phyloP scores from a whole-genome alignment of 2,797 vertebrate genomes.

The Onychomys leucogaster region DNA sequence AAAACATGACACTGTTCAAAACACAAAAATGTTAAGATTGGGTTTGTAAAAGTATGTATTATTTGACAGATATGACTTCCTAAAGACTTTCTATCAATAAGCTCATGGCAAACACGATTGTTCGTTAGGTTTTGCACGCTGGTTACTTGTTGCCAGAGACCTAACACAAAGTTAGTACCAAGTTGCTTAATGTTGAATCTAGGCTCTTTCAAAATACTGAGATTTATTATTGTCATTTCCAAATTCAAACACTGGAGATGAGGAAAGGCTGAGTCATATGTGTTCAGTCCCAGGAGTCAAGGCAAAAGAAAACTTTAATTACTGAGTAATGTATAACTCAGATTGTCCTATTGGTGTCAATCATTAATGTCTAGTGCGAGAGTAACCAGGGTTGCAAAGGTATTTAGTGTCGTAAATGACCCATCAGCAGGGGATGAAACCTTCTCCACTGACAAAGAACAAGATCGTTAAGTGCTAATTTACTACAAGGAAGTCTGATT shows the following conservation, averaged over 20 bases:
- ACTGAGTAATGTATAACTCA: conserved; percentile 47
- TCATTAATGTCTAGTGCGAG: conserved; percentile 73
- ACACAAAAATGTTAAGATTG: conserved; percentile 5
- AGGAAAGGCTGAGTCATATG: background rate
- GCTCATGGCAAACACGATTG: background rate
- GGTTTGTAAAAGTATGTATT: background rate
- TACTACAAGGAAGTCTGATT: background rate
- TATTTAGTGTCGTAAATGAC: conserved; percentile 70
- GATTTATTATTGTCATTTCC: background rate
- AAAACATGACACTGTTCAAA: conserved; percentile 29
- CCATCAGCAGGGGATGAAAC: background rate
- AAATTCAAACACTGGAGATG: background rate
- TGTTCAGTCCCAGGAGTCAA: conserved; percentile 44
- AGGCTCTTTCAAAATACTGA: conserved; percentile 41
- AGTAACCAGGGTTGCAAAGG: conserved; percentile 45
- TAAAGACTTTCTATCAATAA: background rate
- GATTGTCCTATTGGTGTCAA: conserved; percentile 63
- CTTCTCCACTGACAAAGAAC: conserved; percentile 52
- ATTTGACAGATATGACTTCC: background rate
- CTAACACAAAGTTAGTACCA: conserved; percentile 28
- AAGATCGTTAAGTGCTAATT: conserved; percentile 14
- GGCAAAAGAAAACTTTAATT: conserved; percentile 74
- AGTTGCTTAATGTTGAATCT: background rate
- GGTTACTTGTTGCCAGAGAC: background rate
- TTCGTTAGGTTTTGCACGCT: conserved; percentile 7